Percentiles rank a stretch among this genome's conserved stretches.
phyloP scores from a whole-genome alignment of 2,113 vertebrate species.

The Ancistrus triradiatus region DNA sequence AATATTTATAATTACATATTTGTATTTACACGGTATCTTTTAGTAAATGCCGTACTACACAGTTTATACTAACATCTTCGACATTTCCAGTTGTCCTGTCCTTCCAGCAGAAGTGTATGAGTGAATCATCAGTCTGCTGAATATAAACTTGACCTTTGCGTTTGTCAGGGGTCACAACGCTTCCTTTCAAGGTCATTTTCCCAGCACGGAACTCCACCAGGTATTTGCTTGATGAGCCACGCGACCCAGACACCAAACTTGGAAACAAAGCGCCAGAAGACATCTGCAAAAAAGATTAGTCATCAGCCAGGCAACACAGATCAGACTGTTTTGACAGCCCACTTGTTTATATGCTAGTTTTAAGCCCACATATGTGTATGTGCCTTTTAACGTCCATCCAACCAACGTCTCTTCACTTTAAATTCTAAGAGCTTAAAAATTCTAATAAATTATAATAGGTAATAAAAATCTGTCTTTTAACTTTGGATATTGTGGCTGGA shows the following conservation, averaged over 20 bases:
- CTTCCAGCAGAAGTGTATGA: constrained; percentile 97
- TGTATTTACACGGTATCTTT: background rate
- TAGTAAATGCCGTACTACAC: background rate
- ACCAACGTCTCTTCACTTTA: no score
- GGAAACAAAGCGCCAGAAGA: constrained; percentile 92
- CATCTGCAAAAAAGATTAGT: constrained; percentile 65
- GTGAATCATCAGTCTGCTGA: constrained; percentile 92
- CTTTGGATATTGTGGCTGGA: no score
- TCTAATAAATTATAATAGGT: no score
- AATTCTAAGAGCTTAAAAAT: no score
- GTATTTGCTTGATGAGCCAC: constrained; percentile 91
- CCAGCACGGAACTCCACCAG: constrained; percentile 92
- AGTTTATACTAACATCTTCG: constrained; percentile 78
- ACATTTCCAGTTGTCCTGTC: constrained; percentile 86
- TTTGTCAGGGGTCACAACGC: constrained; percentile 90
- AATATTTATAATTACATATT: background rate
- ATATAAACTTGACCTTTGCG: constrained; percentile 94
- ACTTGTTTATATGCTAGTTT: no score
- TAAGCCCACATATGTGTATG: no score
- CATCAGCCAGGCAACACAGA: no score
- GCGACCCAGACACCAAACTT: constrained; percentile 87
- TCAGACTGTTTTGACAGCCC: no score
- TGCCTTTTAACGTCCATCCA: no score
- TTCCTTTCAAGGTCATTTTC: constrained; percentile 92
- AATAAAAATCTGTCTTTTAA: no score